Percentiles rank a stretch among this genome's conserved stretches.
These are phyloP conservation scores for Pantelozetes paolii DNA, from an alignment of 2,888 invertebrate species.

Conservation along the genomic window DNA sequence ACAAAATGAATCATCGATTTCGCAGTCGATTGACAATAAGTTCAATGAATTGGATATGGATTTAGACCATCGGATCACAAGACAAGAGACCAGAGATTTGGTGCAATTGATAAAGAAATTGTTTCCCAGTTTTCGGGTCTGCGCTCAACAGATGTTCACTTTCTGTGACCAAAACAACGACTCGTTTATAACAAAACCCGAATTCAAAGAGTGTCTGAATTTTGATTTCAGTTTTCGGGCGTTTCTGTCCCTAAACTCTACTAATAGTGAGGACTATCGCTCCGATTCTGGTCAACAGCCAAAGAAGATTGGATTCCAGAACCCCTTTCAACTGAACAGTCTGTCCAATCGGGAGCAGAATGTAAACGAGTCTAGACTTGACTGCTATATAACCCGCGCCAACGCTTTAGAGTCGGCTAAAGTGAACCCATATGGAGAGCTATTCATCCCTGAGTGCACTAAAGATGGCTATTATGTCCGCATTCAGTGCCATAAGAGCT, in stretches of 20 bases:
- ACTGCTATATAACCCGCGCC: slow-evolving; percentile 32
- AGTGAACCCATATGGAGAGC: slow-evolving; percentile 12
- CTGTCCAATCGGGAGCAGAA: background rate
- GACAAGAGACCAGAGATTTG: slow-evolving; percentile 20
- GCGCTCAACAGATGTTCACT: slow-evolving; percentile 33
- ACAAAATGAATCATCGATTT: background rate
- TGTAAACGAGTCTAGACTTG: slow-evolving; percentile 24
- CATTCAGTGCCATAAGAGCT: slow-evolving; percentile 34
- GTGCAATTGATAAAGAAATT: background rate
- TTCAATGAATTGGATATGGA: slow-evolving; percentile 18
- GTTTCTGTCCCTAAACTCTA: background rate
- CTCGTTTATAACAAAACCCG: background rate
- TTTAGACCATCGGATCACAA: slow-evolving; percentile 24
- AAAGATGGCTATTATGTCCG: slow-evolving; percentile 39
- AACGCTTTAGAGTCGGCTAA: slow-evolving; percentile 30
- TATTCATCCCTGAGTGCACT: slow-evolving; percentile 39
- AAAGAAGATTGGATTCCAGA: background rate
- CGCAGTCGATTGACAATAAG: background rate
- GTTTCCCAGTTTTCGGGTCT: slow-evolving; percentile 12
- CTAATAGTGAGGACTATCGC: background rate
- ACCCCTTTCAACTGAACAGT: background rate
- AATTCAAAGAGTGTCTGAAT: slow-evolving; percentile 37
- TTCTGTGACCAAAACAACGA: slow-evolving; percentile 40
- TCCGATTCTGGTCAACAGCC: background rate
- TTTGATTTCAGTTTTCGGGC: slow-evolving; percentile 10